Conservation (phyloP, 1,140 invertebrate genomes). For the Plectrocnemia conspersa region DNA sequence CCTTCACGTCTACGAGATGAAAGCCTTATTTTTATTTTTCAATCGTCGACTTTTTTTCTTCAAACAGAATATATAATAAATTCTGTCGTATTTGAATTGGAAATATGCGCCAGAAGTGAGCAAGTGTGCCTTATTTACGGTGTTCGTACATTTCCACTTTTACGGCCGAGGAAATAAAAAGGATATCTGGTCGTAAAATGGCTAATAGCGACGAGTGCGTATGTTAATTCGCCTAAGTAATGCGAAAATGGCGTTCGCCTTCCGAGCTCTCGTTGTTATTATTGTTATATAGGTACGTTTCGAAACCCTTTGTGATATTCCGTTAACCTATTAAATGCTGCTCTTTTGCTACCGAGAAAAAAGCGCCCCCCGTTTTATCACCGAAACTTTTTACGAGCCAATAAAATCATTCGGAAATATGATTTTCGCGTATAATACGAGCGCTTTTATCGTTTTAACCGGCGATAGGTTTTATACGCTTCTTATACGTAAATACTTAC, state of each 20-base stretch:
- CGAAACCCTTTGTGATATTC: slow-evolving; percentile 3
- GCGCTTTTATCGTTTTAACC: too few relatives aligned
- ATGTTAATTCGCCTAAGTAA: slow-evolving; percentile 19
- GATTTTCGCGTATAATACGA: too few relatives aligned
- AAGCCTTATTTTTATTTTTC: neutral
- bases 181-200: slow-evolving; percentile 17
- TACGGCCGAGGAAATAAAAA: slow-evolving; percentile 14
- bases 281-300: neutral
- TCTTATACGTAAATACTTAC: too few relatives aligned
- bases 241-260: slow-evolving; percentile 9
- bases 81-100: neutral
- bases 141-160: slow-evolving; percentile 1
- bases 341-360: slow-evolving; percentile 9
- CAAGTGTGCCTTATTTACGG: neutral
- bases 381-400: too few relatives aligned
- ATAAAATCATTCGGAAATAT: too few relatives aligned
- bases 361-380: too few relatives aligned
- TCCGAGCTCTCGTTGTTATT: neutral
- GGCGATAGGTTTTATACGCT: too few relatives aligned
- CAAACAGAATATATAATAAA: neutral
- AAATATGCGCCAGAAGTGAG: neutral
- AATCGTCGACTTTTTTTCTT: neutral
- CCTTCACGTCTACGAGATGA: neutral
- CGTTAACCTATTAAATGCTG: neutral
- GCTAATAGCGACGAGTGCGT: slow-evolving; percentile 5